Percentiles rank a stretch among this genome's conserved stretches.
Evolutionary conservation across 2,888 invertebrate species (phyloP).

Genomic region (Ophion costatus): DNA sequence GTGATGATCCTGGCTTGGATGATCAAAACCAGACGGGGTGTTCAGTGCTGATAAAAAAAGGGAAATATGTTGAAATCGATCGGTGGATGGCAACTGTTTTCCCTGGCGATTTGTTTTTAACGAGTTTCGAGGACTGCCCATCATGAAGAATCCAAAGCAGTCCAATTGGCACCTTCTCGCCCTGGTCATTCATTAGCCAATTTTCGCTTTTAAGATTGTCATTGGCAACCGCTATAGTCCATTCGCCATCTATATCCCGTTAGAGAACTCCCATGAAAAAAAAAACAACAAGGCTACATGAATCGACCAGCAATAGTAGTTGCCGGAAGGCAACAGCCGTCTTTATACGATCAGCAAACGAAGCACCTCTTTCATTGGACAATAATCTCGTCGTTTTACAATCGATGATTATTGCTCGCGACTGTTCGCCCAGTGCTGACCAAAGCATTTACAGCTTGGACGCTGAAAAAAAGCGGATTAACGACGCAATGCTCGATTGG

Average conservation of each 20-base stretch:
- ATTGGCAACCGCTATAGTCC: background rate
- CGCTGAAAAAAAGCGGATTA: constrained; percentile 36
- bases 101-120: background rate
- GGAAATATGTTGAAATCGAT: constrained; percentile 53
- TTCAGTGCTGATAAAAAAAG: constrained; percentile 62
- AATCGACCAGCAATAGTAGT: background rate
- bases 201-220: background rate
- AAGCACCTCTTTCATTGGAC: constrained; percentile 46
- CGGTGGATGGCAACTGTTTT: constrained; percentile 50
- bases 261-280: background rate
- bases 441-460: background rate
- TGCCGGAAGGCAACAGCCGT: background rate
- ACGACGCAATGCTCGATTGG: constrained; percentile 65
- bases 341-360: background rate
- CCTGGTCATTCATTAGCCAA: background rate
- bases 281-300: background rate
- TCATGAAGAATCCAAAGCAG: background rate
- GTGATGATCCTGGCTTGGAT: constrained; percentile 28
- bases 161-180: background rate
- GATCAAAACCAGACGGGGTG: constrained; percentile 47
- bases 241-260: background rate
- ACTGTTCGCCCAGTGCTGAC: constrained; percentile 1
- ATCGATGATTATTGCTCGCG: constrained; percentile 61
- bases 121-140: background rate
- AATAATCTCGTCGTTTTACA: constrained; percentile 64